These are phyloP conservation scores for Aphidius colemani DNA, from an alignment of 2,888 invertebrate species.

Conservation along the genomic window DNA sequence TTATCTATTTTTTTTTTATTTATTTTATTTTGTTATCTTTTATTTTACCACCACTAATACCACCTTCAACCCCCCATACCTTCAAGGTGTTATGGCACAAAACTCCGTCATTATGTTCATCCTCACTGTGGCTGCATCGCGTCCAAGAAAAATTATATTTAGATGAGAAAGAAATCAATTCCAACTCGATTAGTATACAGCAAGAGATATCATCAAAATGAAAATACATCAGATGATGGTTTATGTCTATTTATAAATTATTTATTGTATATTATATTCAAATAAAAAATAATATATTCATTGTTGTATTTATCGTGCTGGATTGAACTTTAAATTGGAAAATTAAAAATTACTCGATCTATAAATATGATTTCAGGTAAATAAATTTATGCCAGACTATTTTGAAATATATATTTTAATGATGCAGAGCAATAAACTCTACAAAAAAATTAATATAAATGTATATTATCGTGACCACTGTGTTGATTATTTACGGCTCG, in stretches of 20 bases:
- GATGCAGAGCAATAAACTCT: conserved; percentile 13
- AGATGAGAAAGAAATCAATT: conserved; percentile 57
- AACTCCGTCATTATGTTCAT: conserved; percentile 51
- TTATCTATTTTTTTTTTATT: conserved; percentile 8
- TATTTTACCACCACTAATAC: conserved; percentile 8
- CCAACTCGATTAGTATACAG: conserved; percentile 37
- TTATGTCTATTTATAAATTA: conserved; percentile 15
- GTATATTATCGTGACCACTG: conserved; percentile 6
- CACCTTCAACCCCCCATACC: conserved; percentile 39
- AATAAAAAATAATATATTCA: too few species aligned
- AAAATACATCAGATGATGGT: too few species aligned
- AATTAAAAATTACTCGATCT: too few species aligned
- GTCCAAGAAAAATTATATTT: conserved; percentile 55
- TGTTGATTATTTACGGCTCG: conserved; percentile 18
- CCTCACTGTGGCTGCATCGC: conserved; percentile 47
- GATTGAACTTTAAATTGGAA: too few species aligned
- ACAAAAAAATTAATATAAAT: conserved; percentile 2
- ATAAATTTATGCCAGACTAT: background rate
- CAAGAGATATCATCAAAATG: conserved; percentile 1
- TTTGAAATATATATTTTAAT: conserved; percentile 6
- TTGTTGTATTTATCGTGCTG: background rate
- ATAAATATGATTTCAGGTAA: too few species aligned
- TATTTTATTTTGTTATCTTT: conserved; percentile 9
- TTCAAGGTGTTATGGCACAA: conserved; percentile 54
- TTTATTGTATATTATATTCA: too few species aligned